phyloP scores from a whole-genome alignment of 2,888 invertebrate genomes.

The Ennomos erosarius region DNA sequence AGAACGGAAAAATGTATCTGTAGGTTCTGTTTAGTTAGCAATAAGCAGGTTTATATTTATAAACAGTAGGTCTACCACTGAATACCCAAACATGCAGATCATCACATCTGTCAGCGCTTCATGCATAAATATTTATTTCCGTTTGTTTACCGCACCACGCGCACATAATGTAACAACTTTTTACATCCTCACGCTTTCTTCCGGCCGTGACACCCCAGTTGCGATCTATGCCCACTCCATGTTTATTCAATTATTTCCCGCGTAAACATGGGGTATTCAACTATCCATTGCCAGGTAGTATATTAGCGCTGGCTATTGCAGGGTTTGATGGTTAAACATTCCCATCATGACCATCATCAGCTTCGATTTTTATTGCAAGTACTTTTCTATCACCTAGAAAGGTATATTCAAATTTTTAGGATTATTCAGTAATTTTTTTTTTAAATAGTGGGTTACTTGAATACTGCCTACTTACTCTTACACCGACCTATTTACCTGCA shows the following conservation, averaged over 20 bases:
- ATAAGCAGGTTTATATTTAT: too few relatives aligned
- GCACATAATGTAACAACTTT: constrained; percentile 42
- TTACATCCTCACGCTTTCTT: constrained; percentile 69
- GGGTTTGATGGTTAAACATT: constrained; percentile 6
- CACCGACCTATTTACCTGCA: too few relatives aligned
- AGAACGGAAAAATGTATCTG: too few relatives aligned
- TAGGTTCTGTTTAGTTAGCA: too few relatives aligned
- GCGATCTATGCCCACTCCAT: constrained; percentile 67
- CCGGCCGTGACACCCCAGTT: constrained; percentile 76
- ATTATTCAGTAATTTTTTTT: not conserved
- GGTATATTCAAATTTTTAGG: not conserved
- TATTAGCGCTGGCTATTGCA: constrained; percentile 12
- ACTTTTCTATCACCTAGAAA: too few relatives aligned
- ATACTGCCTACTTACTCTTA: too few relatives aligned
- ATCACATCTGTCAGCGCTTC: not conserved
- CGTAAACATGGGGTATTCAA: constrained; percentile 24
- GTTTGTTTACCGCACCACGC: constrained; percentile 16
- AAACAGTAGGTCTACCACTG: too few relatives aligned
- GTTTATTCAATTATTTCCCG: constrained; percentile 56
- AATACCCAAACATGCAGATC: too few relatives aligned
- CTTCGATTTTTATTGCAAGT: constrained; percentile 3
- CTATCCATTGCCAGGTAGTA: constrained; percentile 12
- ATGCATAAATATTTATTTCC: constrained; percentile 9
- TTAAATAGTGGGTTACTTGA: too few relatives aligned
- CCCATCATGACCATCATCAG: constrained; percentile 18